phyloP scores from a whole-genome alignment of 2,888 invertebrate genomes.

The Dicyrtomina minuta region DNA sequence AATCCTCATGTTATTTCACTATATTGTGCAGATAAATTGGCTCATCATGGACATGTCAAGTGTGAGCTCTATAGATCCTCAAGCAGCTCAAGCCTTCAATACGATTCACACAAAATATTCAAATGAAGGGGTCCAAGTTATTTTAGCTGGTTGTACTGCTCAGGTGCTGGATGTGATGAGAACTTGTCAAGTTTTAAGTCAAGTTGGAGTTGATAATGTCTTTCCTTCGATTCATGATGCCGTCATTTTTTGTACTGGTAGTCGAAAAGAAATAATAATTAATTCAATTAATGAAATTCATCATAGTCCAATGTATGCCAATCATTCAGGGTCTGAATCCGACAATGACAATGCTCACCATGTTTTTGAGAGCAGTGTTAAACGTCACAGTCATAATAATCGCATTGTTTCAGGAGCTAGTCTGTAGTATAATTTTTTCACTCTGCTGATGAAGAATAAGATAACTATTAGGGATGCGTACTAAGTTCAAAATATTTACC shows the following conservation, averaged over 20 bases:
- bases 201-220: constrained; percentile 56
- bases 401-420: neutral
- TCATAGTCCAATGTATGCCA: neutral
- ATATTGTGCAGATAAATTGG: constrained; percentile 44
- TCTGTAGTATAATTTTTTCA: too few species aligned
- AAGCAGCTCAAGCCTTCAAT: constrained; percentile 47
- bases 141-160: constrained; percentile 45
- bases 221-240: constrained; percentile 60
- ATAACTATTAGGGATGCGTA: too few species aligned
- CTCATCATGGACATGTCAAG: constrained; percentile 66
- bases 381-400: constrained; percentile 15
- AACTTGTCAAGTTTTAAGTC: constrained; percentile 57
- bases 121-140: constrained; percentile 35
- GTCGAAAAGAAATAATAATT: neutral
- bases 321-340: constrained; percentile 7
- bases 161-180: constrained; percentile 54
- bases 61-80: constrained; percentile 65
- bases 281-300: neutral
- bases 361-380: constrained; percentile 19
- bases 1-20: too few species aligned
- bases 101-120: constrained; percentile 41
- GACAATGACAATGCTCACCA: constrained; percentile 18
- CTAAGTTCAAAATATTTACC: too few species aligned
- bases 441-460: too few species aligned
- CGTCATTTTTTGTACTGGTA: constrained; percentile 38